Evolutionary conservation across 1,140 invertebrate genomes (phyloP).

Genomic region (Asobara japonica): DNA sequence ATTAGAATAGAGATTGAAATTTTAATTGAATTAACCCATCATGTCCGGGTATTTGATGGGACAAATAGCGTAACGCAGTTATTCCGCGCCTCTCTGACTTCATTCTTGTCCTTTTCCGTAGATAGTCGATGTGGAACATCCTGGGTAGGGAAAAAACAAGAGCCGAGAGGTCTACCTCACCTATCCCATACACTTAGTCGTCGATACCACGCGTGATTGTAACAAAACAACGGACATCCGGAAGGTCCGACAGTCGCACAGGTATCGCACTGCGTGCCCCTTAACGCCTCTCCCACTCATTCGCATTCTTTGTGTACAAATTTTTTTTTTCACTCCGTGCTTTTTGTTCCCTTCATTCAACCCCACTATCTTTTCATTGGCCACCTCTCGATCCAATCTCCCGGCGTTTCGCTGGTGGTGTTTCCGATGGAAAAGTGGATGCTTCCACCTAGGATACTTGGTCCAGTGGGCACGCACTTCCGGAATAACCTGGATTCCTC

Average conservation of each 20-base stretch:
- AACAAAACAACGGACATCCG: constrained; percentile 67
- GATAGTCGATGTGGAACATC: constrained; percentile 44
- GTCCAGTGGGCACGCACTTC: constrained; percentile 57
- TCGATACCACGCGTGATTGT: constrained; percentile 60
- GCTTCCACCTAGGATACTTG: constrained; percentile 56
- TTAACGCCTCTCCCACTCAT: constrained; percentile 34
- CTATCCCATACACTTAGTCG: background rate
- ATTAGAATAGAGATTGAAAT: background rate
- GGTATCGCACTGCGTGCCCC: constrained; percentile 58
- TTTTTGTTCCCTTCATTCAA: constrained; percentile 28
- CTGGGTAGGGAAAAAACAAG: constrained; percentile 45
- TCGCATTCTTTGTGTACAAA: constrained; percentile 16
- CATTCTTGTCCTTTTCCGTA: constrained; percentile 2
- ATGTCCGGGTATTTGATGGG: constrained; percentile 18
- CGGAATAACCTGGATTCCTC: too few relatives aligned
- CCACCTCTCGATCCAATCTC: constrained; percentile 37
- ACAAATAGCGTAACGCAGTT: constrained; percentile 25
- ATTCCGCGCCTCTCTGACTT: constrained; percentile 37
- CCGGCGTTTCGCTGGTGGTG: constrained; percentile 16
- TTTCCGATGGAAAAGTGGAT: constrained; percentile 52
- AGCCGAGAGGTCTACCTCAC: background rate
- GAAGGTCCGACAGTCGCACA: constrained; percentile 63
- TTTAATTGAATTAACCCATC: constrained; percentile 20
- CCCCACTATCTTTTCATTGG: constrained; percentile 16
- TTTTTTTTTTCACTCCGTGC: constrained; percentile 20